Evolutionary conservation across 1,140 invertebrate species (phyloP).

Genomic region (Macrotrachela quadricornifera): DNA sequence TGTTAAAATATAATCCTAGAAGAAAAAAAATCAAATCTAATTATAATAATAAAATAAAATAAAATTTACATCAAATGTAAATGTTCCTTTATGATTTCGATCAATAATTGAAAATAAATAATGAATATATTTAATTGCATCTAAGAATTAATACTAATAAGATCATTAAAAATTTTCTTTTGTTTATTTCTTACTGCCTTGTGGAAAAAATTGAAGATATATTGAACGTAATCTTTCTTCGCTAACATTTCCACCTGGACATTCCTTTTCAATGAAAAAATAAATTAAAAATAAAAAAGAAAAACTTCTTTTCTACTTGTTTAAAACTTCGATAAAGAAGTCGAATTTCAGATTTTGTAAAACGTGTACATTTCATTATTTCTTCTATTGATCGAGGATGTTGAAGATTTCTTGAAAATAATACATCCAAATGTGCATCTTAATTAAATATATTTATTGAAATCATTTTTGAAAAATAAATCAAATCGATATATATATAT

Average conservation of each 20-base stretch:
- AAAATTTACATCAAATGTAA: no score
- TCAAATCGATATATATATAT: no score
- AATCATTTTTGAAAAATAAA: no score
- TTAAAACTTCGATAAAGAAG: slow-evolving; percentile 7
- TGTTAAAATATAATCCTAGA: slow-evolving; percentile 19
- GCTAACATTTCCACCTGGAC: slow-evolving; percentile 4
- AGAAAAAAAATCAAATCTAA: not conserved
- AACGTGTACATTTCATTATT: not conserved
- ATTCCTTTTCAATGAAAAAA: not conserved
- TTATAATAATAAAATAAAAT: no score
- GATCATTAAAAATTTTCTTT: not conserved
- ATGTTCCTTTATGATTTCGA: no score
- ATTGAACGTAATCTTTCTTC: slow-evolving; percentile 1
- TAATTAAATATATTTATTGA: no score
- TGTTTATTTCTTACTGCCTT: not conserved
- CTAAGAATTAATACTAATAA: not conserved
- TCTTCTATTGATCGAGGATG: not conserved
- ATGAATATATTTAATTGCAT: not conserved
- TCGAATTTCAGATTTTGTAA: slow-evolving; percentile 5
- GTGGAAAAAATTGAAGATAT: slow-evolving; percentile 2
- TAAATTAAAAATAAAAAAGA: not conserved
- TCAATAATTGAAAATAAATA: not conserved
- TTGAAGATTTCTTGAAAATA: no score
- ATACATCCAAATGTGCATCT: no score
- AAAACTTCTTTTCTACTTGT: not conserved